Evolutionary conservation across 2,113 vertebrate species (phyloP), one percentile per base, ranked within the genome.

Genomic region (Pleuronectes platessa): DNA sequence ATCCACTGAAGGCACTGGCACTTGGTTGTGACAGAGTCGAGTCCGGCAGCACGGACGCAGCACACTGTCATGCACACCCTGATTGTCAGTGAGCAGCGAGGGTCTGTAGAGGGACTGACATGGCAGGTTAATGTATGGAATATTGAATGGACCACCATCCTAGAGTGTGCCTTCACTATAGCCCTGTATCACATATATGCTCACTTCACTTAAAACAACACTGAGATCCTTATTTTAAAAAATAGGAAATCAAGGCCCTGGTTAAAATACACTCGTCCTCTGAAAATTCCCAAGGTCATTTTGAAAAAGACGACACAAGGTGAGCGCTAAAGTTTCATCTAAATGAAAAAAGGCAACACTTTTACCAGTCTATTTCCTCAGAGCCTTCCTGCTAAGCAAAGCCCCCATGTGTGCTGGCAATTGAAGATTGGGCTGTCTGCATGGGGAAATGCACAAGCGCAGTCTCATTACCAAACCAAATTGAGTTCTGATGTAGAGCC

Each of bases 391-490:
- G 76, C 88, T 90, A 93, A 91, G 88, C 88, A 90, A 86, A 92
- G 82, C 82, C 83, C 85, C 87, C 81, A 74, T 87, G 87, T 92
- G 93, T 90, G 85, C 84, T 79, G 85, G 85, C 87, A 83, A 84
- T 83, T 90, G 89, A 89, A 94, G 91, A 94, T 94, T 93, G 92
- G 92, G 73, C 89, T 92, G 91, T 94, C 92, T 94, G 92, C 91
- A 92, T 79, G 86, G 90, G 93, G 91, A 94, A 93, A 93, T 90
- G 90, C 89, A 92, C 82, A 88, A 91, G 93, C 91, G 82, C 82
- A 90, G 92, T 91, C 92, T 95, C 93, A 95, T 95, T 95, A 94
- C 92, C 90, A 88, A 90, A 83, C 87, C 92, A 93, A 93, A 94
- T 93, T 93, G 93, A 93, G 92, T 93, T 93, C 86, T 93, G 91